phyloP scores from a whole-genome alignment of 2,113 vertebrate genomes.

The Psammodynastes pulverulentus region DNA sequence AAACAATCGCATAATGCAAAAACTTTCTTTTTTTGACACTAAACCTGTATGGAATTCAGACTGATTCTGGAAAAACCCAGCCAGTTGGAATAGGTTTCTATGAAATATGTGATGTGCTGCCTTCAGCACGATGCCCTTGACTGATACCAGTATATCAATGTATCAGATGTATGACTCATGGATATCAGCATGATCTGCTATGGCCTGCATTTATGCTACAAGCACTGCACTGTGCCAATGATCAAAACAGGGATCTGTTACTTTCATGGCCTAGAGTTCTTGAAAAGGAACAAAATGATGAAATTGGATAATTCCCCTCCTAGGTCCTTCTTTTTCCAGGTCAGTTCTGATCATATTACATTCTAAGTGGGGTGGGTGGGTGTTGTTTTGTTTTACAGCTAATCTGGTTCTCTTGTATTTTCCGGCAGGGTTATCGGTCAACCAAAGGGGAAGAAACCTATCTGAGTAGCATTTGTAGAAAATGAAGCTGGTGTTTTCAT shows the following conservation, averaged over 20 bases:
- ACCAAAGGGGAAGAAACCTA: conserved; percentile 51
- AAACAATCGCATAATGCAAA: background rate
- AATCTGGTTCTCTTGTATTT: conserved; percentile 36
- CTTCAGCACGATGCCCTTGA: background rate
- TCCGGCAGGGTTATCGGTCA: background rate
- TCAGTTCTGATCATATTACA: conserved; percentile 12
- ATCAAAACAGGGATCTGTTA: background rate
- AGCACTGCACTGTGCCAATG: no score
- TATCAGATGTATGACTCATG: background rate
- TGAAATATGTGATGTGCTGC: background rate
- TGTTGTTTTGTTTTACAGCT: conserved; percentile 3
- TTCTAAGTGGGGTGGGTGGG: no score
- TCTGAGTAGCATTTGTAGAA: conserved; percentile 39
- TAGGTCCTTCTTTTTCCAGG: background rate
- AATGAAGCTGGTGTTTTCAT: conserved; percentile 64
- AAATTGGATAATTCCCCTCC: background rate
- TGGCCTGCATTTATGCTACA: background rate
- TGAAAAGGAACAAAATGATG: conserved; percentile 29
- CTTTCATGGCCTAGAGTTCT: background rate
- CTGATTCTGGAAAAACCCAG: background rate
- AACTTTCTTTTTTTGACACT: no score
- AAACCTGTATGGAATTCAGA: background rate
- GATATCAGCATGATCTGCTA: background rate
- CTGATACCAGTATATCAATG: background rate
- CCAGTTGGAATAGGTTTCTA: background rate